Evolutionary conservation across 1,140 invertebrate species (phyloP).

Genomic region (Cydia strobilella): DNA sequence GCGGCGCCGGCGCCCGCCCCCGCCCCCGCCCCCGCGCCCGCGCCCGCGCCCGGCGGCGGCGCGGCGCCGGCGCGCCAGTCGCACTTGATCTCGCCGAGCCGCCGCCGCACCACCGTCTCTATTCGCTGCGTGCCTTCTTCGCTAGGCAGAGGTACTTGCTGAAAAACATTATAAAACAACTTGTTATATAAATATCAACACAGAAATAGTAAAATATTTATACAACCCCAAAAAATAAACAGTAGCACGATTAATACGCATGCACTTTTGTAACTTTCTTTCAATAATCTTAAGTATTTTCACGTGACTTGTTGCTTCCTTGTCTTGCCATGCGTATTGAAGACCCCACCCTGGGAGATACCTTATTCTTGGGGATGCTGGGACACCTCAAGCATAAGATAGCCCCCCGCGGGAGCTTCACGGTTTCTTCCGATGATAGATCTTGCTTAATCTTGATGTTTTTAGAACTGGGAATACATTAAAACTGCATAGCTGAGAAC

Average conservation of each 20-base stretch:
- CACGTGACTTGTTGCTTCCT: no score
- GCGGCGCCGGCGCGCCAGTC: constrained; percentile 62
- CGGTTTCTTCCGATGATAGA: neutral
- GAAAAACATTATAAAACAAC: neutral
- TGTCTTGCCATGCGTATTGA: neutral
- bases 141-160: constrained; percentile 13
- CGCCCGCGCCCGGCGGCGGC: constrained; percentile 38
- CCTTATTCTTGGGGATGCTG: constrained; percentile 4
- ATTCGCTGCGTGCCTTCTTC: constrained; percentile 48
- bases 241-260: no score
- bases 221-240: no score
- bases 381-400: constrained; percentile 8
- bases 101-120: constrained; percentile 65
- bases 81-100: constrained; percentile 72
- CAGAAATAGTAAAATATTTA: no score
- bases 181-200: no score
- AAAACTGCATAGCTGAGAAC: no score
- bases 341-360: constrained; percentile 10
- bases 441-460: neutral
- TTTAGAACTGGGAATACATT: neutral
- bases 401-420: neutral
- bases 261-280: no score
- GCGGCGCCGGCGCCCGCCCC: constrained; percentile 35
- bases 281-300: no score
- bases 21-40: no score